phyloP scores from a whole-genome alignment of 2,797 vertebrate species.

The Enteromius trimaculatus region DNA sequence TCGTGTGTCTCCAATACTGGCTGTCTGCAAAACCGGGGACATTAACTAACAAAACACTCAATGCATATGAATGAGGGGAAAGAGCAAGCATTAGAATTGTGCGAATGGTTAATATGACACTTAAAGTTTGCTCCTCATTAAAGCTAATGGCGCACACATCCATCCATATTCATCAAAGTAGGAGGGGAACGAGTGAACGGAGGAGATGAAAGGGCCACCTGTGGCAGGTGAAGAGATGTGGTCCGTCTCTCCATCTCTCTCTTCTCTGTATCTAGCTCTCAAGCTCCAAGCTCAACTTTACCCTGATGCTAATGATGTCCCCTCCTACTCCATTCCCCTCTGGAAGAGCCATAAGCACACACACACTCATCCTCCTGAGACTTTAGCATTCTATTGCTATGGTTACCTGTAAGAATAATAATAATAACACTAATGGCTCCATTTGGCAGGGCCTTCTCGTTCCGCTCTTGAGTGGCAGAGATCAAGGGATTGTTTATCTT shows the following conservation, averaged over 20 bases:
- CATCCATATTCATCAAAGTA: constrained; percentile 72
- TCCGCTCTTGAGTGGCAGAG: constrained; percentile 67
- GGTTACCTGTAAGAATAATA: constrained; percentile 58
- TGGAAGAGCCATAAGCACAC: constrained; percentile 10
- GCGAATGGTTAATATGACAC: constrained; percentile 65
- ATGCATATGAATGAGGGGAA: constrained; percentile 64
- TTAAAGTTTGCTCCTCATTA: constrained; percentile 63
- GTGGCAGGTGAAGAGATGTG: constrained; percentile 73
- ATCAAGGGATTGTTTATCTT: constrained; percentile 68
- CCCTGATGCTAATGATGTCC: constrained; percentile 51
- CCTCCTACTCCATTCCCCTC: constrained; percentile 46
- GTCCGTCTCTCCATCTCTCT: constrained; percentile 45
- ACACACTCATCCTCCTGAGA: constrained; percentile 43
- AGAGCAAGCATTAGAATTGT: constrained; percentile 60
- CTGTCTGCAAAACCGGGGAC: constrained; percentile 59
- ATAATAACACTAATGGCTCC: constrained; percentile 62
- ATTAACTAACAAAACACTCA: constrained; percentile 62
- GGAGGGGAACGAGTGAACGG: constrained; percentile 58
- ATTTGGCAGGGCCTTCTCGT: constrained; percentile 60
- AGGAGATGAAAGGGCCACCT: constrained; percentile 77
- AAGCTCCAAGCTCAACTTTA: constrained; percentile 42
- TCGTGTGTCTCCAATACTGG: background rate
- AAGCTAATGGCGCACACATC: constrained; percentile 56
- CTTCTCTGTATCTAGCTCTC: constrained; percentile 33
- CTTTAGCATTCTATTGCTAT: constrained; percentile 62